These are phyloP conservation scores for Clarias platycephalus DNA, from an alignment of 2,797 vertebrate genomes.

Conservation along the genomic window DNA sequence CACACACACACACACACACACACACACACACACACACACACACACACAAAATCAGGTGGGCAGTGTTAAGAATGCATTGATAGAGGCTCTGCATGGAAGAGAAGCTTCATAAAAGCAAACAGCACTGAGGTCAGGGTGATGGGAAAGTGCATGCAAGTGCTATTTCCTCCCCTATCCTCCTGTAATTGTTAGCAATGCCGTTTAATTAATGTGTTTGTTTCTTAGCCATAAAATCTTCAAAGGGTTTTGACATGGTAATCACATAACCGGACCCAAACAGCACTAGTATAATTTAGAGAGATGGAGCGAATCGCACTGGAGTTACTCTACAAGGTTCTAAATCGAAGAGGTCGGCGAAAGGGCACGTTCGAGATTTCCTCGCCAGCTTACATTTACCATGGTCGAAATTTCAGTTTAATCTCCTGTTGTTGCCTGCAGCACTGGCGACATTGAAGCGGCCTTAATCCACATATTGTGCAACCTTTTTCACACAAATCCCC, in stretches of 20 bases:
- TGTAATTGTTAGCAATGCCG: neutral
- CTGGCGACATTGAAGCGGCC: constrained; percentile 40
- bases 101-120: constrained; percentile 67
- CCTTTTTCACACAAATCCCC: constrained; percentile 48
- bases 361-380: constrained; percentile 49
- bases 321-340: constrained; percentile 16
- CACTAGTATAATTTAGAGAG: constrained; percentile 22
- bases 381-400: constrained; percentile 45
- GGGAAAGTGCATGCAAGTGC: constrained; percentile 10
- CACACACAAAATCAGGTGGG: constrained; percentile 47
- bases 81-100: neutral
- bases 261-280: constrained; percentile 45
- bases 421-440: constrained; percentile 37
- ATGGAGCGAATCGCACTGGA: constrained; percentile 31
- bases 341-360: constrained; percentile 43
- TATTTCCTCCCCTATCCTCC: neutral
- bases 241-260: constrained; percentile 19
- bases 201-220: constrained; percentile 8
- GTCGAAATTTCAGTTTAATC: constrained; percentile 45
- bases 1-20: constrained; percentile 52
- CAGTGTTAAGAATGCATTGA: constrained; percentile 32
- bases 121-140: constrained; percentile 55
- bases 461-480: constrained; percentile 48
- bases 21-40: constrained; percentile 42
- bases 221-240: constrained; percentile 22